phyloP scores from a whole-genome alignment of 2,797 vertebrate species.

The Pogoniulus pusillus region DNA sequence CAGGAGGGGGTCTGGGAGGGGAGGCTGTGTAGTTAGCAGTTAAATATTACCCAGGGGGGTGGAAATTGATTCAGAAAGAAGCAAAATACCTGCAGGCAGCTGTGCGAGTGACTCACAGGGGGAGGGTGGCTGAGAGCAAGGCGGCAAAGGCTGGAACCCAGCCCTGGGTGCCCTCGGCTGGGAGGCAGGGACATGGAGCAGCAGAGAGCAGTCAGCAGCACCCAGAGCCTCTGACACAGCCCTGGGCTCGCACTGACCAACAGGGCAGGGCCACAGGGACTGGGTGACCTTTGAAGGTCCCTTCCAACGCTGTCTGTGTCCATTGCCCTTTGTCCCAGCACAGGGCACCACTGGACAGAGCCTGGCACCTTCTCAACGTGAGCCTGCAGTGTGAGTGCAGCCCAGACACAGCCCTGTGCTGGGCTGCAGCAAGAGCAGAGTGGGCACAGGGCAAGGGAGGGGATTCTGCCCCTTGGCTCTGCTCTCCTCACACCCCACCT shows the following conservation, averaged over 20 bases:
- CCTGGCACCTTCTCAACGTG: too few species aligned
- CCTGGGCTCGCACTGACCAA: background rate
- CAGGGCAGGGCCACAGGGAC: background rate
- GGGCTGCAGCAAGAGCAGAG: too few species aligned
- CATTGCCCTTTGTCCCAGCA: too few species aligned
- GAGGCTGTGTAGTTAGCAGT: background rate
- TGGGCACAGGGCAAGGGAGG: too few species aligned
- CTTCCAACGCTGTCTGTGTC: too few species aligned
- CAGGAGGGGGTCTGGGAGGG: background rate
- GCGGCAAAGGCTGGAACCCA: background rate
- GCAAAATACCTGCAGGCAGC: background rate
- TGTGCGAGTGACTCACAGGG: background rate
- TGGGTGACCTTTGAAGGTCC: too few species aligned
- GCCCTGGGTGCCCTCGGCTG: background rate
- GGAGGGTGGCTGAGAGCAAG: background rate
- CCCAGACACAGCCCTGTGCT: too few species aligned
- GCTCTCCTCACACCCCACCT: too few species aligned
- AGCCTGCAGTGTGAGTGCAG: too few species aligned
- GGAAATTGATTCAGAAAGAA: background rate
- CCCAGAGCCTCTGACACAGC: background rate
- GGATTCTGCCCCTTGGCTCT: too few species aligned
- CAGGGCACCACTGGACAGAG: too few species aligned
- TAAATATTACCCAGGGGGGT: background rate
- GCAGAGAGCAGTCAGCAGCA: background rate
- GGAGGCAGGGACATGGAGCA: background rate